Evolutionary conservation across 1,140 invertebrate species (phyloP), one percentile per base, ranked within the genome.

Genomic region (Aethina tumida): DNA sequence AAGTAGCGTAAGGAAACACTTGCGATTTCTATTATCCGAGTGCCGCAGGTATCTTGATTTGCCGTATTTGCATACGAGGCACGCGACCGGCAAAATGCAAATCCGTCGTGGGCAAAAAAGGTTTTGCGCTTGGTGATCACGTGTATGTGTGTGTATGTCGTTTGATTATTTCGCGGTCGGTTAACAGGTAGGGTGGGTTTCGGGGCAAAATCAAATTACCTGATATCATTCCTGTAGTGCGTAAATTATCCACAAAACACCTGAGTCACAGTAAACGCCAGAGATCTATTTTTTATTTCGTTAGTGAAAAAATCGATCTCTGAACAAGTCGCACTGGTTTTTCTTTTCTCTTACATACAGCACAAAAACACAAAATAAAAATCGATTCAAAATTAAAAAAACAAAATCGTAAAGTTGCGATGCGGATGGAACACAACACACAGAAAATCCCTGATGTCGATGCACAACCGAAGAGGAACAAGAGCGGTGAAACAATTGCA

Each of bases 201-300:
- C 16, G 5, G 24, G 8, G 20, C 5, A 6, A 9, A 22, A 4
- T 15, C 22, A 14, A 29, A 24, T 39, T 53, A 53, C 52, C 52
- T 53, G 46, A 32, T 32, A 53, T 38, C 52, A 53, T 53, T 52
- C 52, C 49, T 51, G 36, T 43, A 26, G 25, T 19, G 30, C 30
- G 18, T 46, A 26, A 41, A 40, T 25, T 50, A 50, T 49, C 49
- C 47, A 41, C 45, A 31, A 17, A 50, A 50, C 45, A 50, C 48
- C 41, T 37, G 45, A 50, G 45, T 51, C 51, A 53, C 50, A 35
- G 43, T 18, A 49, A 49, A 15, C 36, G 17, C 27, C 15, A 38
- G 10, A 30, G 25, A 10, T 15, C 12, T 32, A 34, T 32, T 37
- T 16, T 25, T 5, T 18, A 30, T n/a, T n/a, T n/a, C n/a, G n/a